Conservation (phyloP, 2,113 vertebrate genomes). For the Amia ocellicauda region DNA sequence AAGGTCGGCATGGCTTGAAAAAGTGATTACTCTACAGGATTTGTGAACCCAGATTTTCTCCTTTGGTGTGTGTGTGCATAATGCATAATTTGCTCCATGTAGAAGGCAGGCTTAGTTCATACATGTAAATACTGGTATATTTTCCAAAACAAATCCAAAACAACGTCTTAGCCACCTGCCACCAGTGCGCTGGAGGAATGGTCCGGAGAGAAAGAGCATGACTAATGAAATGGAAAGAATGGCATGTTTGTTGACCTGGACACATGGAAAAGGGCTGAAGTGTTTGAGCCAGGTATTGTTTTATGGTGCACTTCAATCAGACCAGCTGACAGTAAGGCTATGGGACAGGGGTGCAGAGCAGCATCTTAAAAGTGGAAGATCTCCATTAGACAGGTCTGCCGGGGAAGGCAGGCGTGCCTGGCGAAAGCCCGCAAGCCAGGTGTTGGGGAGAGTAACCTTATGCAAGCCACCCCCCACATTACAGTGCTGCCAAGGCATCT, state of each 20-base stretch:
- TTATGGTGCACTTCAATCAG: slow-evolving; percentile 43
- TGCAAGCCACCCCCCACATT: slow-evolving; percentile 30
- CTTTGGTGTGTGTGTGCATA: no score
- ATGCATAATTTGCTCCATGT: no score
- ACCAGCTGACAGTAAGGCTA: slow-evolving; percentile 41
- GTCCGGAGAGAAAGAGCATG: slow-evolving; percentile 39
- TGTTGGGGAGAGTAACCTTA: slow-evolving; percentile 56
- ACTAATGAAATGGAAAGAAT: slow-evolving; percentile 41
- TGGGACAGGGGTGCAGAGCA: slow-evolving; percentile 40
- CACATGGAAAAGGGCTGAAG: slow-evolving; percentile 37
- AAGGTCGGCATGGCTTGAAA: no score
- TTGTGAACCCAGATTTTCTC: no score
- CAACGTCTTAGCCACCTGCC: slow-evolving; percentile 38
- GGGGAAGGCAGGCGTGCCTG: slow-evolving; percentile 30
- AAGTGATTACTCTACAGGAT: no score
- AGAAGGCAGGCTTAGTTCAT: background rate
- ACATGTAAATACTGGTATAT: background rate
- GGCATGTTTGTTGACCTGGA: slow-evolving; percentile 41
- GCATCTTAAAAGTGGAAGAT: slow-evolving; percentile 25
- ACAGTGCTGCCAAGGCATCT: slow-evolving; percentile 12
- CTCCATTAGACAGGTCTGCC: slow-evolving; percentile 38
- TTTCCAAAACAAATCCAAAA: slow-evolving; percentile 32
- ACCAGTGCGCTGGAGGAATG: slow-evolving; percentile 38
- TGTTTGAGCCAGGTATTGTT: slow-evolving; percentile 29
- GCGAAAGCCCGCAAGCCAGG: slow-evolving; percentile 43